Percentiles rank a stretch among this genome's conserved stretches.
phyloP scores from a whole-genome alignment of 2,797 vertebrate species.

The Protonibea diacanthus region DNA sequence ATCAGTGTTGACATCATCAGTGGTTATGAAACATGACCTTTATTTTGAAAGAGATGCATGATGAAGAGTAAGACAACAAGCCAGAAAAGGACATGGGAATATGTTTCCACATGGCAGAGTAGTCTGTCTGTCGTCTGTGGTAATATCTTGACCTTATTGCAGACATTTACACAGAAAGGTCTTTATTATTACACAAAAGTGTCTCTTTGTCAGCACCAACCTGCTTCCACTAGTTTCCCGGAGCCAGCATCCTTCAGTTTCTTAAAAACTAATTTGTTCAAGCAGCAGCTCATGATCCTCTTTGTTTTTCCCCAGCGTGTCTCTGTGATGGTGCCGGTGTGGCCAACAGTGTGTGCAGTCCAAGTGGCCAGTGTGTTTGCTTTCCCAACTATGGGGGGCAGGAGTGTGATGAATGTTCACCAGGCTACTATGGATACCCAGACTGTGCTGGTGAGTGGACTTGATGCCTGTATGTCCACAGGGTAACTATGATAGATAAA shows the following conservation, averaged over 20 bases:
- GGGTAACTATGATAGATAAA: slow-evolving; percentile 27
- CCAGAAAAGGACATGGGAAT: slow-evolving; percentile 1
- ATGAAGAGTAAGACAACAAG: background rate
- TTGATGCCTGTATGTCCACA: slow-evolving; percentile 7
- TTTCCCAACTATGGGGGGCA: slow-evolving; percentile 75
- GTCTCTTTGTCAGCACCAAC: slow-evolving; percentile 1
- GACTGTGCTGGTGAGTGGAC: slow-evolving; percentile 80
- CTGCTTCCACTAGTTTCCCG: background rate
- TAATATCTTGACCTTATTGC: slow-evolving; percentile 13
- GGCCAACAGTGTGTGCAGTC: slow-evolving; percentile 68
- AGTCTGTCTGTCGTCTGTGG: background rate
- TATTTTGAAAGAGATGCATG: slow-evolving; percentile 6
- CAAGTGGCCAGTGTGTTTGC: slow-evolving; percentile 82
- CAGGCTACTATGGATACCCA: slow-evolving; percentile 85
- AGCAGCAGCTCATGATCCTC: background rate
- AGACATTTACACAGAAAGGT: no score
- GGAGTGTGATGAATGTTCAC: slow-evolving; percentile 82
- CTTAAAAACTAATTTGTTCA: background rate
- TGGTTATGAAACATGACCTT: slow-evolving; percentile 16
- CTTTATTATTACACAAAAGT: background rate
- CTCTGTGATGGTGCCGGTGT: slow-evolving; percentile 81
- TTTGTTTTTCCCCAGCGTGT: slow-evolving; percentile 72
- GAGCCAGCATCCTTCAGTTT: background rate
- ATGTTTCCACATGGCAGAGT: slow-evolving; percentile 2
- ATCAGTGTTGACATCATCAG: background rate